Evolutionary conservation across 2,888 invertebrate species (phyloP), one percentile per base, ranked within the genome.

Genomic region (Empis stercorea): DNA sequence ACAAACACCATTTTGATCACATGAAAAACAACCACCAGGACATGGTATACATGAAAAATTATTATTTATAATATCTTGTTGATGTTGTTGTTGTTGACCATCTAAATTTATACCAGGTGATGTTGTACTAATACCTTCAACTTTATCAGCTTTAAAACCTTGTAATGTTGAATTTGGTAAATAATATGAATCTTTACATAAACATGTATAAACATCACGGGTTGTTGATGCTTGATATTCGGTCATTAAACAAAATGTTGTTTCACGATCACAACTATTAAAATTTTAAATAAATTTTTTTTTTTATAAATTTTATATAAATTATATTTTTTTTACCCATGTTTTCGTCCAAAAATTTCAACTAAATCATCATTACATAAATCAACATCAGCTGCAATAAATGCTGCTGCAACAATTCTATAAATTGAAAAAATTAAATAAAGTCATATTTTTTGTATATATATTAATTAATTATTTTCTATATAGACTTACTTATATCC

Each of bases 331-430:
- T 44, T 50, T 50, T 49, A 81, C 61, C 73, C 73, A 59, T 80
- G 76, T n/a, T 71, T 71, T 23, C 78, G 79, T 30, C 80, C 80
- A 57, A 86, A 79, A 60, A 83, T 76, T 49, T 80, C 78, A 56
- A 76, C 72, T 64, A 83, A 75, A 27, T 74, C 72, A 50, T 78
- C 76, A 59, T 84, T 82, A 66, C 87, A 88, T 51, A 83, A 84
- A 67, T 87, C 74, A 54, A 84, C 72, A 51, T 80, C 72, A 62
- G 65, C 75, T 52, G 70, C 68, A 48, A 76, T 73, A 59, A 78
- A 80, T 10, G 79, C 67, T 32, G 78, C 78, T 5, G 79, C 77
- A 23, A 78, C 77, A 50, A 77, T 78, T 58, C 79, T 73, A 54
- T n/a, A n/a, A n/a, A n/a, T n/a, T n/a, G 27, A 44, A 43, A 40